phyloP scores from a whole-genome alignment of 2,113 vertebrate genomes.

The Saccopteryx bilineata region DNA sequence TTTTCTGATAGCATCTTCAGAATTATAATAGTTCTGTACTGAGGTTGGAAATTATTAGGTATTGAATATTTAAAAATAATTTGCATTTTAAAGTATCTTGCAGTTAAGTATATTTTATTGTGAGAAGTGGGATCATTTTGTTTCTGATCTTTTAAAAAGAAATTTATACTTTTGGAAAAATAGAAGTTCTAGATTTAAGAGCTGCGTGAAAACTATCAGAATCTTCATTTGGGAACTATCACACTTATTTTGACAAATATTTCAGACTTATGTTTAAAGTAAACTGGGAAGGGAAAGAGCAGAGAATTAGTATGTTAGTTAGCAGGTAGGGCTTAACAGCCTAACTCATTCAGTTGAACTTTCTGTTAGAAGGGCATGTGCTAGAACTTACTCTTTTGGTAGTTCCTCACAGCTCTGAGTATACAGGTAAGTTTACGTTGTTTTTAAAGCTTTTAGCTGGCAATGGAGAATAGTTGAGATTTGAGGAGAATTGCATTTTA shows the following conservation, averaged over 20 bases:
- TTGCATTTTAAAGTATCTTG: conserved; percentile 61
- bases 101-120: conserved; percentile 50
- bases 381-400: conserved; percentile 66
- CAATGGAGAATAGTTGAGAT: conserved; percentile 54
- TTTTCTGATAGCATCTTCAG: conserved; percentile 48
- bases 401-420: conserved; percentile 70
- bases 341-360: conserved; percentile 40
- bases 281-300: conserved; percentile 13
- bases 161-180: conserved; percentile 52
- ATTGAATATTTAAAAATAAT: conserved; percentile 54
- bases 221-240: conserved; percentile 37
- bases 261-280: conserved; percentile 54
- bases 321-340: conserved; percentile 4
- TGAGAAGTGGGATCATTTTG: conserved; percentile 65
- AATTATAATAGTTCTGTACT: conserved; percentile 63
- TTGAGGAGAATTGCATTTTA: conserved; percentile 56
- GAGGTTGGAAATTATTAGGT: conserved; percentile 65
- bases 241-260: conserved; percentile 56
- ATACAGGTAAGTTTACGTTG: conserved; percentile 73
- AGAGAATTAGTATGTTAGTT: conserved; percentile 24
- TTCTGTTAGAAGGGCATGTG: conserved; percentile 55
- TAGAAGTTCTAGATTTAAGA: conserved; percentile 38
- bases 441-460: conserved; percentile 77
- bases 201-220: conserved; percentile 27
- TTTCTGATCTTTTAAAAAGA: conserved; percentile 63